Conservation (phyloP, 2,888 invertebrate species). For the Diploptera punctata region DNA sequence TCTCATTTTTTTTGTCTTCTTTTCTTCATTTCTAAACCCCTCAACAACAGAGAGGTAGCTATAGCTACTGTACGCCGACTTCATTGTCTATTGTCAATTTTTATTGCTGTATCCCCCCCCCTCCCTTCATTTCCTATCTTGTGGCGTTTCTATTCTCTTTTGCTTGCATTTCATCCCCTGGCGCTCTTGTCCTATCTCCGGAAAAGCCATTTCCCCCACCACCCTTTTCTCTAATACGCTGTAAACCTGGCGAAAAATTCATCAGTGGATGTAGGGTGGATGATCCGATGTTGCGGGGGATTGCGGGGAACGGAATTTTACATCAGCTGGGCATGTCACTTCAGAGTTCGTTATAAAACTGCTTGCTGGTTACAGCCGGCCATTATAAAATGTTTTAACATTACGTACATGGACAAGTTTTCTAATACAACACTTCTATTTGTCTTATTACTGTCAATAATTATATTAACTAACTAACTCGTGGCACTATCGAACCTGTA, state of each 20-base stretch:
- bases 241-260: constrained; percentile 36
- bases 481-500: too few relatives aligned
- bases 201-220: constrained; percentile 23
- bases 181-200: constrained; percentile 1
- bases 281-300: neutral
- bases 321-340: constrained; percentile 30
- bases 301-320: neutral
- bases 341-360: constrained; percentile 2
- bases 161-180: neutral
- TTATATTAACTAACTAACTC: too few relatives aligned
- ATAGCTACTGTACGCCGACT: neutral
- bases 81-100: constrained; percentile 32
- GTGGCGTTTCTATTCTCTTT: constrained; percentile 23
- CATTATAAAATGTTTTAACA: neutral
- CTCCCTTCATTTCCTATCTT: neutral
- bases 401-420: too few relatives aligned
- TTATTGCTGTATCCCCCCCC: constrained; percentile 23
- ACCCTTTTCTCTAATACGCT: constrained; percentile 24
- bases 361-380: neutral
- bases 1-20: neutral
- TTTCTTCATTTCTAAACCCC: constrained; percentile 6
- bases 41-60: constrained; percentile 10
- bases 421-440: too few relatives aligned
- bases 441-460: too few relatives aligned
- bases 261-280: constrained; percentile 25